Base-by-base conservation (phyloP, 2,113 vertebrate species). In the Saguinus midas region DNA sequence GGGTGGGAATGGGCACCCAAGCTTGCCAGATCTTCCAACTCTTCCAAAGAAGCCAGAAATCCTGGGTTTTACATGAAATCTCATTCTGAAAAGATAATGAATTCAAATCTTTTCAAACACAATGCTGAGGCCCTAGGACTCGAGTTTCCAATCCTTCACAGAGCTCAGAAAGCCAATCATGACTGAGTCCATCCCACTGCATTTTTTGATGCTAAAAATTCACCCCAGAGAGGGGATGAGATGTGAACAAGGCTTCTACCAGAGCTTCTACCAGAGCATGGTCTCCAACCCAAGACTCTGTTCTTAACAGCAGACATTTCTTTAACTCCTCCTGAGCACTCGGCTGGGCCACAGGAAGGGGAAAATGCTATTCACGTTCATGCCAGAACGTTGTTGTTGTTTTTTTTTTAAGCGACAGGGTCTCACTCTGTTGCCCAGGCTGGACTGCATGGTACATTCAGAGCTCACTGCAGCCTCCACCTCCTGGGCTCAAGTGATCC, bases 21-120 rank as follows among this genome's bases (percentile, higher is more conserved):
- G 29, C 9, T 5, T 37, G 40, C 70, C 72, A 43, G 20, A 78
- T 43, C 79, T 27, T 64, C 18, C 61, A 25, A 23, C 50, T 48
- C 84, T n/a, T 81, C 37, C 58, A 76, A 64, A 90, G n/a, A 88
- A 85, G 43, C 66, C 66, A 86, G 48, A 40, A 80, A 66, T 40
- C 58, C 57, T 66, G 73, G 84, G 35, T 20, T 64, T 18, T 68
- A n/a, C 3, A 17, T 52, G 81, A 80, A 52, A 45, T 57, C n/a
- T 8, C 55, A n/a, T 40, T 73, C 12, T 7, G 16, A 84, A 90
- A 87, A 35, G 73, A 43, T 45, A 68, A 75, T 5, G 7, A 78
- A 50, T 68, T 61, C 21, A 32, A 58, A 76, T 52, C 48, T 83
- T 90, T 87, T 37, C 70, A 57, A 61, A 83, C 16, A 10, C 23